A percentile compares a stretch with the other conserved stretches of the same genome.
phyloP scores from a whole-genome alignment of 1,140 invertebrate species.

The Bombus pascuorum region DNA sequence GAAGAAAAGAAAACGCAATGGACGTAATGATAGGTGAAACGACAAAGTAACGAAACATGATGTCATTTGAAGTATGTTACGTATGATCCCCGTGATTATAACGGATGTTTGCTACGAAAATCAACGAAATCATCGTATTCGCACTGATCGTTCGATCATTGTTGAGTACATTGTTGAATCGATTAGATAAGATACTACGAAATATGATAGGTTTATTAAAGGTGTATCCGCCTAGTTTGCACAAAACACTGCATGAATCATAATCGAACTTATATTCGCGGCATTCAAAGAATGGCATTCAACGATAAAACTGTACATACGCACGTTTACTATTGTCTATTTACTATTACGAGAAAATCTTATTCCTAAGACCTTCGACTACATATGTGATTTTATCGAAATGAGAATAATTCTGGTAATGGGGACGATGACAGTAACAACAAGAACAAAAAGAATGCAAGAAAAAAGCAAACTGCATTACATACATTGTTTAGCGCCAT shows the following conservation, averaged over 20 bases:
- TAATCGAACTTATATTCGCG: constrained; percentile 54
- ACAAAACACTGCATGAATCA: constrained; percentile 24
- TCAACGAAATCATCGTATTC: neutral
- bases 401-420: constrained; percentile 26
- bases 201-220: neutral
- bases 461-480: constrained; percentile 46
- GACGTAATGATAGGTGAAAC: neutral
- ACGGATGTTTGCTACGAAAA: neutral
- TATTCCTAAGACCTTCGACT: constrained; percentile 65
- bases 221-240: constrained; percentile 39
- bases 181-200: neutral
- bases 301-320: constrained; percentile 69
- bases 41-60: neutral
- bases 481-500: constrained; percentile 62
- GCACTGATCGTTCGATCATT: neutral
- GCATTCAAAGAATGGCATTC: constrained; percentile 59
- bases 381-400: constrained; percentile 56
- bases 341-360: constrained; percentile 65
- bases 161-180: neutral
- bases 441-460: neutral
- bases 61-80: neutral
- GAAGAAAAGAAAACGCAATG: too few species aligned
- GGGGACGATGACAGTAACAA: constrained; percentile 18
- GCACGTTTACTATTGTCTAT: constrained; percentile 68
- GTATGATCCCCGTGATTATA: neutral